Evolutionary conservation across 2,797 vertebrate species (phyloP).

Genomic region (Cuculus canorus): DNA sequence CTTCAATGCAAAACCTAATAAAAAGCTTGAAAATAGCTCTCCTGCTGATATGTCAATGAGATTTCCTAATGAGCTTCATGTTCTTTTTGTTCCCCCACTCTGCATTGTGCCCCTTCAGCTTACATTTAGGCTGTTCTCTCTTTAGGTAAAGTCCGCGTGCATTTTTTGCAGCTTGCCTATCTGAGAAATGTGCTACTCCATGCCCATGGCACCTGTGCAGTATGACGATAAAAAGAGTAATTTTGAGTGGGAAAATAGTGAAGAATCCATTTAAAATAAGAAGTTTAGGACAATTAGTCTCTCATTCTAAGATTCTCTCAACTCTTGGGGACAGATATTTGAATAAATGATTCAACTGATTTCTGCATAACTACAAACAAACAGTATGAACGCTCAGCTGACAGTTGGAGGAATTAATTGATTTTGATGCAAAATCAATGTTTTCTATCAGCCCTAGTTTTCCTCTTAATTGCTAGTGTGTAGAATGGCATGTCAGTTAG

Average conservation of each 20-base stretch:
- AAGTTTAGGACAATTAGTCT: neutral
- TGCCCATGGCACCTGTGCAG: neutral
- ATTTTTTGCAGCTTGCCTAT: neutral
- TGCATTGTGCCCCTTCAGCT: rapidly evolving
- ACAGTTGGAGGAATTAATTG: neutral
- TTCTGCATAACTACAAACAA: neutral
- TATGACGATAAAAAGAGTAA: neutral
- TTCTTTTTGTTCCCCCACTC: neutral
- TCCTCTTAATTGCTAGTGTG: neutral
- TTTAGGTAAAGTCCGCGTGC: neutral
- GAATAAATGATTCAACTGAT: neutral
- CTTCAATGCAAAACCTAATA: neutral
- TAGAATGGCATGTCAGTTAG: neutral
- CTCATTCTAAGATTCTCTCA: neutral
- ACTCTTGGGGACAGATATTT: neutral
- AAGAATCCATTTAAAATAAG: neutral
- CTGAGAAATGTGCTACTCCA: neutral
- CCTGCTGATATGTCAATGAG: neutral
- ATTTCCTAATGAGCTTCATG: neutral
- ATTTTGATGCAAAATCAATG: constrained; percentile 1
- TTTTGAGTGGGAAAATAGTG: neutral
- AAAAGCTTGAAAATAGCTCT: neutral
- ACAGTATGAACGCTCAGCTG: neutral
- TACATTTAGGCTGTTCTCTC: neutral
- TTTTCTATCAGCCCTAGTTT: neutral